These are phyloP conservation scores for Corythornis madagascariensis DNA, from an alignment of 2,113 vertebrate genomes.

Conservation along the genomic window DNA sequence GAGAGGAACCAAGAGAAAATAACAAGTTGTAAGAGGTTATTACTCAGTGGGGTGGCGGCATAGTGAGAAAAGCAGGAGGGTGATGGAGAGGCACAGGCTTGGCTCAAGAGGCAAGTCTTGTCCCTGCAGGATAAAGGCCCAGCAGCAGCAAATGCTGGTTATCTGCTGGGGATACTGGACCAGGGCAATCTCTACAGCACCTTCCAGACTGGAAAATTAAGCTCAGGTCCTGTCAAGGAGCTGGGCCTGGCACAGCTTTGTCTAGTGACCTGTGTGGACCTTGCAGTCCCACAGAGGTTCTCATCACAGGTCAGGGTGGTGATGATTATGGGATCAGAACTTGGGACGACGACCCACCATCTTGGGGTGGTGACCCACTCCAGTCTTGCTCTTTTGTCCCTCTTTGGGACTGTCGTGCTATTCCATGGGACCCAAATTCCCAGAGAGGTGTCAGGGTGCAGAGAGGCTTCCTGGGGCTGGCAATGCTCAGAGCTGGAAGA, in stretches of 20 bases:
- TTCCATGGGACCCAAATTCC: not conserved
- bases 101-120: not conserved
- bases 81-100: not conserved
- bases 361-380: not conserved
- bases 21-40: not conserved
- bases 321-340: not conserved
- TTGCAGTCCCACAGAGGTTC: not conserved
- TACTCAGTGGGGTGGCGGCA: not conserved
- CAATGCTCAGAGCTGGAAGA: not conserved
- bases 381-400: not conserved
- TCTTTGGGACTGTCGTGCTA: not conserved
- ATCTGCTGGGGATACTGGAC: not conserved
- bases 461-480: not conserved
- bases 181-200: not conserved
- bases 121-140: not conserved
- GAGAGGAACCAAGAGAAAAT: not conserved
- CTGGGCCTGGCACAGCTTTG: not conserved
- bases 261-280: not conserved
- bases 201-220: not conserved
- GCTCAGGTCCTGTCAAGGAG: accelerated
- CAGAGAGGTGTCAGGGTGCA: not conserved
- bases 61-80: accelerated
- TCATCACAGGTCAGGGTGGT: not conserved
- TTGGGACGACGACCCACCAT: not conserved
- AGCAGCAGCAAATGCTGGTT: not conserved